phyloP scores from a whole-genome alignment of 2,888 invertebrate species.

The Chymomyza fuscimana region DNA sequence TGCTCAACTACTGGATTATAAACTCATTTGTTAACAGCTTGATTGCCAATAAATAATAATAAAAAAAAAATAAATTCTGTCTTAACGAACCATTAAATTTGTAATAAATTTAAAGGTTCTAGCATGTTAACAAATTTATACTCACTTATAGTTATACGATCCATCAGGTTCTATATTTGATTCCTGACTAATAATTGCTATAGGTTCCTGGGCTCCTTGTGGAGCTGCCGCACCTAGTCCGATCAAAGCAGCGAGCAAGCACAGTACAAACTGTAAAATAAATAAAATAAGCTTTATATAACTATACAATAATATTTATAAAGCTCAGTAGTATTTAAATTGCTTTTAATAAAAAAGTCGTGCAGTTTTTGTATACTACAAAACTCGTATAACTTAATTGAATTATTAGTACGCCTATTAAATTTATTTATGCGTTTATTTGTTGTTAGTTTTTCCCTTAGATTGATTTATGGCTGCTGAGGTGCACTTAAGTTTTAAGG shows the following conservation, averaged over 20 bases:
- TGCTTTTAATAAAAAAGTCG: neutral
- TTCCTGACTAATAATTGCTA: constrained; percentile 85
- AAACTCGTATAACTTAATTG: neutral
- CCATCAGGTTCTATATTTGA: constrained; percentile 87
- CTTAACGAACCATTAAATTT: too few species aligned
- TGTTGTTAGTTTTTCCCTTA: constrained; percentile 6
- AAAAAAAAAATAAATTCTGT: too few species aligned
- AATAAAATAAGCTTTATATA: constrained; percentile 48
- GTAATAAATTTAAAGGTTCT: too few species aligned
- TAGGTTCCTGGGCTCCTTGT: constrained; percentile 82
- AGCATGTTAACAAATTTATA: constrained; percentile 9
- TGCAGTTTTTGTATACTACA: neutral
- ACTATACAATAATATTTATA: constrained; percentile 23
- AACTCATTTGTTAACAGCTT: too few species aligned
- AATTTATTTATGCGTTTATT: neutral
- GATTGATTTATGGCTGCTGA: neutral
- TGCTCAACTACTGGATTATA: too few species aligned
- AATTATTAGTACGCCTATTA: neutral
- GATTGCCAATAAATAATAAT: too few species aligned
- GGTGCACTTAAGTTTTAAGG: constrained; percentile 55
- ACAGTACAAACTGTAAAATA: constrained; percentile 67
- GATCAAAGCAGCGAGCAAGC: constrained; percentile 69
- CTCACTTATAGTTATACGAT: constrained; percentile 86
- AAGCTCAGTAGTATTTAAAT: neutral
- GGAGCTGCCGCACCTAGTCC: constrained; percentile 81